Evolutionary conservation across 2,888 invertebrate genomes (phyloP).

Genomic region (Celastrina argiolus): DNA sequence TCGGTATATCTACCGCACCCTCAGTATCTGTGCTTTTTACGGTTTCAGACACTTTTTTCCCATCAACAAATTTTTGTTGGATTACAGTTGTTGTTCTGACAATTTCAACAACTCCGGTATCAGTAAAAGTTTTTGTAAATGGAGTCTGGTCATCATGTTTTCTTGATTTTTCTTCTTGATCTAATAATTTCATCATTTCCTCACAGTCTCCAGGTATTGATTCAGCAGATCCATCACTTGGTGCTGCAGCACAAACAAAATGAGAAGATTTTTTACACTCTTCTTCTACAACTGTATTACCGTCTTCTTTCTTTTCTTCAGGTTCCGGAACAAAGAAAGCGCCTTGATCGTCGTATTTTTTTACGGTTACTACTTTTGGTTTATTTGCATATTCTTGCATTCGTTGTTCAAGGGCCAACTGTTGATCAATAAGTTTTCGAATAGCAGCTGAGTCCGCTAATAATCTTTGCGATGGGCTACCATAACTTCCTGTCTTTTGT

Average conservation of each 20-base stretch:
- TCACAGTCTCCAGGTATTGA: conserved; percentile 79
- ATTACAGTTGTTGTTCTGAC: conserved; percentile 67
- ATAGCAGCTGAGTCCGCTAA: conserved; percentile 70
- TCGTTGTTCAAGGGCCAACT: conserved; percentile 67
- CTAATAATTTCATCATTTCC: conserved; percentile 78
- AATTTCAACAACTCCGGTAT: conserved; percentile 61
- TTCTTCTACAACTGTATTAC: conserved; percentile 54
- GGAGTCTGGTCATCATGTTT: conserved; percentile 38
- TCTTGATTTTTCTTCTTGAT: conserved; percentile 68
- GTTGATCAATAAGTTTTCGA: conserved; percentile 70
- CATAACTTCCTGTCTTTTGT: conserved; percentile 65
- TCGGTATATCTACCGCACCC: conserved; percentile 69
- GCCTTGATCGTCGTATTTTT: conserved; percentile 68
- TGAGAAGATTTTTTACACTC: conserved; percentile 63
- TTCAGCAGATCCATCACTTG: conserved; percentile 70
- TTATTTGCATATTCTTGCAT: conserved; percentile 48
- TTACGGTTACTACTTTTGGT: conserved; percentile 68
- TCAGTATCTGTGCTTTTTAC: conserved; percentile 62
- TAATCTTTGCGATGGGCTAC: conserved; percentile 68
- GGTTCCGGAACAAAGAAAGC: conserved; percentile 69
- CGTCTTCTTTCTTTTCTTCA: conserved; percentile 44
- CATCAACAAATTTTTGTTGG: conserved; percentile 68
- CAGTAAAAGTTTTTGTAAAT: conserved; percentile 50
- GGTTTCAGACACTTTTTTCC: conserved; percentile 69
- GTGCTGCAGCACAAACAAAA: conserved; percentile 68